A percentile compares a stretch with the other conserved stretches of the same genome.
Conservation (phyloP, 1,140 invertebrate genomes). For the Vanessa atalanta region DNA sequence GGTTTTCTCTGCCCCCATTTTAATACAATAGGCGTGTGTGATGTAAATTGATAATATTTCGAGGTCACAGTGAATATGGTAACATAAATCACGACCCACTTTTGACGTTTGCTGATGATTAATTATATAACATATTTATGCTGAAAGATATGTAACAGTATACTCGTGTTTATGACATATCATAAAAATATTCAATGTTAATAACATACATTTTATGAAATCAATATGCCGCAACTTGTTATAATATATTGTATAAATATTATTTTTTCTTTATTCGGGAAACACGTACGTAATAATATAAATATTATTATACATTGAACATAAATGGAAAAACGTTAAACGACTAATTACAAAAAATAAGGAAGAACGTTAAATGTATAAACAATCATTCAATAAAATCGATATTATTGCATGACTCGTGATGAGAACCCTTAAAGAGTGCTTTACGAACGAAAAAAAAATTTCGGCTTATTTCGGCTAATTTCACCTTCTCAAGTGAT, state of each 20-base stretch:
- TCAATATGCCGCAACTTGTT: background rate
- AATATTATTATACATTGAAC: no score
- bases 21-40: conserved; percentile 6
- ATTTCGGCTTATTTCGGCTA: no score
- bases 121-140: background rate
- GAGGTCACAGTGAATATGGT: conserved; percentile 13
- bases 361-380: no score
- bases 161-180: background rate
- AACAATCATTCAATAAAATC: no score
- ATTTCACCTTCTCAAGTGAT: no score
- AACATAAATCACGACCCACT: conserved; percentile 1
- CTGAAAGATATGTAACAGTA: background rate
- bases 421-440: no score
- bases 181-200: background rate
- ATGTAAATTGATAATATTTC: conserved; percentile 10
- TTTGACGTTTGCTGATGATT: conserved; percentile 12
- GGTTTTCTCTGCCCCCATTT: conserved; percentile 12
- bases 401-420: no score
- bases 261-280: no score
- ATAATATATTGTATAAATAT: background rate
- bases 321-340: no score
- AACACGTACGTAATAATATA: no score
- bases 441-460: no score
- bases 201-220: background rate
- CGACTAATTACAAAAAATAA: no score